These are phyloP conservation scores for Trypoxylus dichotomus DNA, from an alignment of 1,140 invertebrate species.

Conservation along the genomic window DNA sequence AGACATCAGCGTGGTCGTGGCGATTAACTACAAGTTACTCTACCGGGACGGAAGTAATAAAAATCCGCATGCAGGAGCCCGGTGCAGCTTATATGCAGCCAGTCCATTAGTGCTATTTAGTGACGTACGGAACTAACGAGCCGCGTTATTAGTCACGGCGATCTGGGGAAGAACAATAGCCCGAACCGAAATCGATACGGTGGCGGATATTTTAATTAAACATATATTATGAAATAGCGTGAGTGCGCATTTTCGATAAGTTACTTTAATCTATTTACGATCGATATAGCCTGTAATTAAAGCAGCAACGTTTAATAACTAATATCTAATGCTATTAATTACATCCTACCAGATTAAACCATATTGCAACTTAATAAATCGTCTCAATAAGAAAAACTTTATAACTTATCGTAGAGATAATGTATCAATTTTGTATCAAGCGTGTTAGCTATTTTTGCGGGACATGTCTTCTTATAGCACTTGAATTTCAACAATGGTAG, in stretches of 20 bases:
- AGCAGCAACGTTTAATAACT: not conserved
- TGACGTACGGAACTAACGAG: conserved; percentile 8
- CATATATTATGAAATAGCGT: conserved; percentile 12
- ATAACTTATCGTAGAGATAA: no score
- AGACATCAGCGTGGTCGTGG: not conserved
- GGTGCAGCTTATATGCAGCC: not conserved
- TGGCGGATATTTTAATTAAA: conserved; percentile 7
- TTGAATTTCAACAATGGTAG: no score
- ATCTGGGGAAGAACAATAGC: conserved; percentile 14
- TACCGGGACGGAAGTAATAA: not conserved
- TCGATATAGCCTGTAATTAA: conserved; percentile 3
- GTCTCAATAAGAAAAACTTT: no score
- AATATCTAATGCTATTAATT: not conserved
- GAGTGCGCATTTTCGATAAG: not conserved
- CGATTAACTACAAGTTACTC: not conserved
- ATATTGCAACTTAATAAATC: no score
- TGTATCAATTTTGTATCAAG: no score
- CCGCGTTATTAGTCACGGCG: conserved; percentile 17
- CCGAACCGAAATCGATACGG: not conserved
- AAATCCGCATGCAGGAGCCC: conserved; percentile 8
- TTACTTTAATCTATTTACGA: conserved; percentile 11
- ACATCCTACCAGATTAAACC: no score
- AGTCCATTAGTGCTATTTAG: conserved; percentile 22
- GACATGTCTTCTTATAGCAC: no score
- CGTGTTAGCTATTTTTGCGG: no score